A percentile compares a stretch with the other conserved stretches of the same genome.
Evolutionary conservation across 2,888 invertebrate genomes (phyloP).

Genomic region (Morinoia aosen): DNA sequence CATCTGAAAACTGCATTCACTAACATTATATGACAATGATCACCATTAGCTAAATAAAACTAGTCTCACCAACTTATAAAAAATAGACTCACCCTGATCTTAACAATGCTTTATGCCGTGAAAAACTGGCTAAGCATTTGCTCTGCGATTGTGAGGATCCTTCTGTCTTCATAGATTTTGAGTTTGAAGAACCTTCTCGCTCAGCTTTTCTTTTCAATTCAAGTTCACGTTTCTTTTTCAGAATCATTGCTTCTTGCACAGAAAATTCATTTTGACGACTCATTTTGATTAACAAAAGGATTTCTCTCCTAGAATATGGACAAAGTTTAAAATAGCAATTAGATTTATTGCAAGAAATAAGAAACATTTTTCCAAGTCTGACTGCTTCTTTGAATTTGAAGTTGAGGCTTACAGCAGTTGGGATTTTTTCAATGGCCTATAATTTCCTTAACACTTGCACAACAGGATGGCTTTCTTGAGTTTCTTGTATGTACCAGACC

Average conservation of each 20-base stretch:
- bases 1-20: background rate
- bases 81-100: constrained; percentile 26
- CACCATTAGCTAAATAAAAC: background rate
- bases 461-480: too few species aligned
- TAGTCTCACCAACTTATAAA: background rate
- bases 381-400: too few species aligned
- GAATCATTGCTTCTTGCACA: constrained; percentile 61
- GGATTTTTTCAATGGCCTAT: too few species aligned
- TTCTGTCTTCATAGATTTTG: background rate
- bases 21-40: background rate
- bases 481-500: too few species aligned
- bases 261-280: constrained; percentile 19
- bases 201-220: constrained; percentile 54
- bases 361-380: too few species aligned
- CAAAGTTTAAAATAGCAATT: too few species aligned
- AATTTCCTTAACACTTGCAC: too few species aligned
- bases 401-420: too few species aligned
- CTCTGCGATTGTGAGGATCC: background rate
- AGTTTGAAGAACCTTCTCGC: background rate
- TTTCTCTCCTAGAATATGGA: too few species aligned
- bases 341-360: too few species aligned
- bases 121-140: constrained; percentile 5
- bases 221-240: constrained; percentile 63
- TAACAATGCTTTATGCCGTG: constrained; percentile 31
- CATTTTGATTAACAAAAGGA: too few species aligned